Evolutionary conservation across 2,797 vertebrate species (phyloP).

Genomic region (Ambastaia sidthimunki): DNA sequence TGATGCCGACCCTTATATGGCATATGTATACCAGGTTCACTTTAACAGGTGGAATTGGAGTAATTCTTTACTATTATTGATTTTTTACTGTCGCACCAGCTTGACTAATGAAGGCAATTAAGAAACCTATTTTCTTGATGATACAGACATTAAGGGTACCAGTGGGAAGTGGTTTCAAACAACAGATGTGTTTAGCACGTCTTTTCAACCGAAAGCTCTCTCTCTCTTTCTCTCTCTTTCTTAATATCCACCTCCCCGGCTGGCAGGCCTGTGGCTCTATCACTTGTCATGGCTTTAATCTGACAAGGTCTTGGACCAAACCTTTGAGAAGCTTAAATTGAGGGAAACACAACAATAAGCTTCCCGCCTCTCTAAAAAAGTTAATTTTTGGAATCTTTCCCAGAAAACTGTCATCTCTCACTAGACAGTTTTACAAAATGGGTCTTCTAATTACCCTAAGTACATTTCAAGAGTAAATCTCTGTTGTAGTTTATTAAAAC

Average conservation of each 20-base stretch:
- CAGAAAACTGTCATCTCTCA: constrained; percentile 37
- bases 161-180: constrained; percentile 60
- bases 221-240: neutral
- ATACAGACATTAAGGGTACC: constrained; percentile 68
- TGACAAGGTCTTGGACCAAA: constrained; percentile 48
- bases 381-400: constrained; percentile 41
- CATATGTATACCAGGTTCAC: constrained; percentile 49
- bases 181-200: constrained; percentile 62
- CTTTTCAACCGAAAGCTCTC: constrained; percentile 43
- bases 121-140: constrained; percentile 63
- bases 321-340: constrained; percentile 40
- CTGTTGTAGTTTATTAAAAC: constrained; percentile 47
- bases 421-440: constrained; percentile 40
- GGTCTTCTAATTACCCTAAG: constrained; percentile 41
- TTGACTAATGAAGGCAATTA: constrained; percentile 69
- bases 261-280: constrained; percentile 38
- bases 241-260: constrained; percentile 8
- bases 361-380: neutral
- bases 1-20: constrained; percentile 49
- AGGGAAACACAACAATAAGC: constrained; percentile 43
- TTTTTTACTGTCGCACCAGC: constrained; percentile 62
- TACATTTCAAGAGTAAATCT: constrained; percentile 50
- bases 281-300: constrained; percentile 44
- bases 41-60: constrained; percentile 61
- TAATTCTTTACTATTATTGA: constrained; percentile 65